Evolutionary conservation across 2,888 invertebrate species (phyloP).

Genomic region (Lochmaea crataegi): DNA sequence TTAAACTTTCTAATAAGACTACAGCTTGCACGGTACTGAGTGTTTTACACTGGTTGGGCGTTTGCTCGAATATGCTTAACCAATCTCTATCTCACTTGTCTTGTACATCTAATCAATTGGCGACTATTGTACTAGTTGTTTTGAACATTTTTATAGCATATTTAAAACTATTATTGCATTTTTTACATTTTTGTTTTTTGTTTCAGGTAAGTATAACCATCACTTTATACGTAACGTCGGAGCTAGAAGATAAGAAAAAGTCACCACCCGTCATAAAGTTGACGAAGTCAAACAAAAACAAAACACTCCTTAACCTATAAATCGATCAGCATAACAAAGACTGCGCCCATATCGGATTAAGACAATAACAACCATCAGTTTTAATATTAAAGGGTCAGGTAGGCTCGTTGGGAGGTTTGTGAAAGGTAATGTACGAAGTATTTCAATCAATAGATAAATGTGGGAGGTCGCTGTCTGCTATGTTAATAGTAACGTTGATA

Average conservation of each 20-base stretch:
- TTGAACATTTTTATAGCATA: no score
- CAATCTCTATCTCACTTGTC: no score
- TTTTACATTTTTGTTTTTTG: background rate
- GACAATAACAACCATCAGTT: conserved; percentile 7
- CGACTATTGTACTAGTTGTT: no score
- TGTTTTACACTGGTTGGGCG: no score
- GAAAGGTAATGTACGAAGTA: background rate
- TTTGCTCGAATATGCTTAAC: no score
- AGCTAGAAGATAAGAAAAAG: background rate
- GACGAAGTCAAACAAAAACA: conserved; percentile 8
- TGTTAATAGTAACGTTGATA: conserved; percentile 7
- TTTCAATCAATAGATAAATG: conserved; percentile 11
- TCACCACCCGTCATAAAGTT: background rate
- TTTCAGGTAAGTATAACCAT: conserved; percentile 12
- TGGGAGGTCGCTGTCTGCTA: conserved; percentile 5
- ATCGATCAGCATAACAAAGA: conserved; percentile 7
- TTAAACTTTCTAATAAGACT: no score
- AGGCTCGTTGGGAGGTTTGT: conserved; percentile 5
- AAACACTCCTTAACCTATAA: conserved; percentile 11
- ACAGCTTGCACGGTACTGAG: no score
- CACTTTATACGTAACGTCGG: background rate
- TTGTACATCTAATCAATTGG: no score
- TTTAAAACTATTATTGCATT: background rate
- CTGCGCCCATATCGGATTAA: conserved; percentile 10
- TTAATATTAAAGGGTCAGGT: conserved; percentile 4